Evolutionary conservation across 2,797 vertebrate genomes (phyloP).

Genomic region (Capromys pilorides): DNA sequence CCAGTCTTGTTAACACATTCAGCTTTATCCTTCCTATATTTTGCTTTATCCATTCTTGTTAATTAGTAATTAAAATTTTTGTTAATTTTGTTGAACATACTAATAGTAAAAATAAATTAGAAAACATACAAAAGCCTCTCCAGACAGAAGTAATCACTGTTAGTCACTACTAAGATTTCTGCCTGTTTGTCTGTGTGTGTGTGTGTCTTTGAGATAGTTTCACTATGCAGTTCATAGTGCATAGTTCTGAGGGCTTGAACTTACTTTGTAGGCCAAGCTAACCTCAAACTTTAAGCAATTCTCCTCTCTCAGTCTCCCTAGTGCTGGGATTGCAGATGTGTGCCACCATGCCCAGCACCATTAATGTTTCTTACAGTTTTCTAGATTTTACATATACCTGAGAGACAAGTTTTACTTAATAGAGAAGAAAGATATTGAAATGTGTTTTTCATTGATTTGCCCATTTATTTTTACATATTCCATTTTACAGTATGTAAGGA

Average conservation of each 20-base stretch:
- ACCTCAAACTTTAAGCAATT: too few relatives aligned
- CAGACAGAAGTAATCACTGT: not conserved
- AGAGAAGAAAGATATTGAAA: not conserved
- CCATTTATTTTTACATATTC: not conserved
- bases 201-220: too few relatives aligned
- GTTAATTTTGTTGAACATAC: conserved; percentile 10
- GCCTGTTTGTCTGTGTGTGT: too few relatives aligned
- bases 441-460: not conserved
- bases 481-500: not conserved
- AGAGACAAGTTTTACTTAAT: conserved; percentile 2
- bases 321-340: too few relatives aligned
- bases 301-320: too few relatives aligned
- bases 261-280: too few relatives aligned
- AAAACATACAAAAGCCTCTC: not conserved
- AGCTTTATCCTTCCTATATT: not conserved
- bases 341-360: not conserved
- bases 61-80: conserved; percentile 14
- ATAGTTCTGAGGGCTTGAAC: too few relatives aligned
- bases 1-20: not conserved
- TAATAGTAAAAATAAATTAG: conserved; percentile 9
- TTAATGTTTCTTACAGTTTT: conserved; percentile 50
- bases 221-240: too few relatives aligned
- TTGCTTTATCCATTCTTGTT: conserved; percentile 2
- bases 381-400: not conserved
- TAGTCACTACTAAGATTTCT: not conserved